Base-by-base conservation (phyloP, 35 echinoderm and acorn worm genomes). In the Chiridota heheva region DNA sequence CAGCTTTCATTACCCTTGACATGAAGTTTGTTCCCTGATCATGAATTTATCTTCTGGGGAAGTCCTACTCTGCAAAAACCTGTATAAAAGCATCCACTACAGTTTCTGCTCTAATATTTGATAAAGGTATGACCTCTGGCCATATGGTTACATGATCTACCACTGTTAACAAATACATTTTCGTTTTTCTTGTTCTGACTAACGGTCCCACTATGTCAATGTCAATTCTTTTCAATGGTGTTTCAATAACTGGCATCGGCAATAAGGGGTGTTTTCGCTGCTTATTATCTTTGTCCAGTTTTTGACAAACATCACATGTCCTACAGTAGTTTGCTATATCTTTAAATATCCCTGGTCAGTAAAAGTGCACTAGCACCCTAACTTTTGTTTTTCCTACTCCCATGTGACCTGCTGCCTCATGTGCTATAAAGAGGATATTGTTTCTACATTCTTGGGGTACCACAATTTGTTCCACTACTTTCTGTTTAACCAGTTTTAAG, bases 21-120 rank as follows among this genome's bases (percentile, higher is more conserved):
- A 84, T 84, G 33, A 82, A 82, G n/a, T 84, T 72, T 30, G 81
- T 42, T 25, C 67, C 81, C 44, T 84, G 81, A 60, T 84, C 81
- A 71, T 84, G 81, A 4, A 84, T 1, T 59, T 26, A 84, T 82
- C 20, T 84, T 49, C 25, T 84, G 31, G 1, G 81, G 81, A 5
- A 84, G 20, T n/a, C 66, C 67, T 24, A 60, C 38, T 60, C 81
- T 47, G 65, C 47, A 60, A 84, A 84, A 1, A 72, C 65, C 34
- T 58, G 22, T 26, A 82, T 33, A 31, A 70, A 46, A 1, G 62
- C 42, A 68, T 51, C 41, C 5, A 57, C 64, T 13, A 69, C 80
- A 33, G 80, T 70, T 20, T 83, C 80, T 45, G 78, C 59, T 44
- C 31, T 26, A 20, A 83, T 30, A 57, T 83, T 83, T 1, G 64